A percentile compares a stretch with the other conserved stretches of the same genome.
Evolutionary conservation across 2,888 invertebrate genomes (phyloP).

Genomic region (Ditylenchus weischeri): DNA sequence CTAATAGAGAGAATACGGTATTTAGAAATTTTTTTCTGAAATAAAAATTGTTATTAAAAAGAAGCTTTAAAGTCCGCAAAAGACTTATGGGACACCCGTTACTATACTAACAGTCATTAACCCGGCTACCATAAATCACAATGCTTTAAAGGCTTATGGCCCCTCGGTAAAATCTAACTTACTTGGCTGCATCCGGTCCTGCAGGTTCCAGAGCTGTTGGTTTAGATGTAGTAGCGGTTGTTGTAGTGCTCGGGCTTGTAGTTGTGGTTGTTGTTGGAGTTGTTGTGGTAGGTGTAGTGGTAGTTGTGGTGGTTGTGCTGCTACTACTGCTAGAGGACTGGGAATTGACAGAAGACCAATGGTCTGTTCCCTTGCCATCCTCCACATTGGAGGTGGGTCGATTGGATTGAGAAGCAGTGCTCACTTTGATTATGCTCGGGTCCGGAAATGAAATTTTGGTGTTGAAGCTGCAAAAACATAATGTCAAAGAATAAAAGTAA

Average conservation of each 20-base stretch:
- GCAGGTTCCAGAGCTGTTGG: not conserved
- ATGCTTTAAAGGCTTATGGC: too few relatives aligned
- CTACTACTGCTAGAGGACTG: slow-evolving; percentile 9
- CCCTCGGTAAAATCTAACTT: too few relatives aligned
- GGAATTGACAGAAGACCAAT: not conserved
- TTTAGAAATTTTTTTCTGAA: too few relatives aligned
- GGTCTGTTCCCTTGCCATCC: slow-evolving; percentile 2
- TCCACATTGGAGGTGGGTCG: not conserved
- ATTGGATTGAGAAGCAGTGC: slow-evolving; percentile 14
- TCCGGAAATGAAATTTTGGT: slow-evolving; percentile 34
- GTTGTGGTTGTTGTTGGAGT: slow-evolving; percentile 25
- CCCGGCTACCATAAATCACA: too few relatives aligned
- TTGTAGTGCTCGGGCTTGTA: slow-evolving; percentile 15
- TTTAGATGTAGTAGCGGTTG: slow-evolving; percentile 21
- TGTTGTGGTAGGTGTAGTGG: slow-evolving; percentile 21
- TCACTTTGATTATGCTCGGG: slow-evolving; percentile 29
- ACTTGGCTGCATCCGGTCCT: too few relatives aligned
- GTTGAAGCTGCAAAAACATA: slow-evolving; percentile 32
- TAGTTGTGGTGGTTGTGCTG: slow-evolving; percentile 21
- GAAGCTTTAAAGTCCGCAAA: too few relatives aligned
- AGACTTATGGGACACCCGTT: too few relatives aligned
- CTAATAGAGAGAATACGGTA: too few relatives aligned
- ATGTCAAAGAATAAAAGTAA: too few relatives aligned
- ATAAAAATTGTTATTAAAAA: too few relatives aligned
- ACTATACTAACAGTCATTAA: too few relatives aligned